phyloP scores from a whole-genome alignment of 1,140 invertebrate genomes.

The Metopolophium dirhodum region DNA sequence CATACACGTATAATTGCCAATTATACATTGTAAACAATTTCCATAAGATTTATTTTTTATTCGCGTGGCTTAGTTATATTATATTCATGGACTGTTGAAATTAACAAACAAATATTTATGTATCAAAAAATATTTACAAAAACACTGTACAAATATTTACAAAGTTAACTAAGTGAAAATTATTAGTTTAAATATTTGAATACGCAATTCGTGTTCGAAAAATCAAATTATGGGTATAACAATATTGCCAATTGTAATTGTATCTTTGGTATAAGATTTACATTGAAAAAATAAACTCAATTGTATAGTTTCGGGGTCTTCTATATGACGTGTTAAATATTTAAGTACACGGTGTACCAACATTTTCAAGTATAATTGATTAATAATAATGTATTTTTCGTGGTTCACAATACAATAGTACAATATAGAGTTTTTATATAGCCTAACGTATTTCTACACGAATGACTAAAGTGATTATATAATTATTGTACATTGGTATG shows the following conservation, averaged over 20 bases:
- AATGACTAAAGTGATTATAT: no score
- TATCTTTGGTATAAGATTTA: not conserved
- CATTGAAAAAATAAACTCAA: not conserved
- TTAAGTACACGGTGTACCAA: not conserved
- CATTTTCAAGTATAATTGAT: not conserved
- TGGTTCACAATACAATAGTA: no score
- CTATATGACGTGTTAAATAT: not conserved
- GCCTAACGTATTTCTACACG: no score
- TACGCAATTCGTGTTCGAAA: not conserved
- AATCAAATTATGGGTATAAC: not conserved
- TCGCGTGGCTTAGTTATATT: not conserved
- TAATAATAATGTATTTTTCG: not conserved
- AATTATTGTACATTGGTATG: no score
- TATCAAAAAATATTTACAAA: not conserved
- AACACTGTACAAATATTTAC: not conserved
- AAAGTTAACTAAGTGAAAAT: constrained; percentile 1
- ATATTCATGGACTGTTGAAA: not conserved
- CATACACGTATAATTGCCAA: not conserved
- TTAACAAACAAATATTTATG: not conserved
- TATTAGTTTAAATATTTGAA: not conserved
- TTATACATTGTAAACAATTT: not conserved
- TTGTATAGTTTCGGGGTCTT: not conserved
- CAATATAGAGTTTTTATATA: no score
- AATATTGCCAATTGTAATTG: not conserved
- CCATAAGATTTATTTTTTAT: not conserved